Base-by-base conservation (phyloP, 2,888 invertebrate genomes). In the Hoplodrina blanda region DNA sequence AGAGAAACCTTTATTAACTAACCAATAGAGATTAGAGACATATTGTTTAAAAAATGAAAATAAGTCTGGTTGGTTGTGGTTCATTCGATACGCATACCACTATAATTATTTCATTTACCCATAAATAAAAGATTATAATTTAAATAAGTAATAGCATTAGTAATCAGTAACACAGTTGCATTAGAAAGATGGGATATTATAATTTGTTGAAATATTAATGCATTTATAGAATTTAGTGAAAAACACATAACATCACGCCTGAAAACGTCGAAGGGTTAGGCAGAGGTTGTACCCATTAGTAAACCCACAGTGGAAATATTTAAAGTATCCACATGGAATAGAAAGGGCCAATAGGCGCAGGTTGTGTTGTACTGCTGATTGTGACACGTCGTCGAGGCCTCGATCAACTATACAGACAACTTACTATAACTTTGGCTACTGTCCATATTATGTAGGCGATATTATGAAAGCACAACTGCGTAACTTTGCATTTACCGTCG, bases 281-380 rank as follows among this genome's bases (percentile, higher is more conserved):
- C 25, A 25, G 25, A 25, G 25, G 25, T n/a, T 25, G 25, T 25
- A 25, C 25, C 25, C 25, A 25, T 1, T 25, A n/a, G 25, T 25
- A 25, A 25, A 25, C 25, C 25, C 25, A 25, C 19, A 19, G 30
- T 59, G 53, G 20, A 44, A 62, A 61, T 41, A 41, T 41, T 56
- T 53, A 20, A 55, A 57, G 33, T 64, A 62, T 69, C 25, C 8
- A 61, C 56, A 62, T 73, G 63, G 76, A 69, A 79, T 73, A 66
- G 80, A 69, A 79, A 82, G 83, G 69, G 60, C 68, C 49, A 66
- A 20, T 64, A n/a, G 44, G 63, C 53, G 50, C 62, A 69, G 80
- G 71, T 81, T 79, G 76, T 82, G 76, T 82, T 76, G 83, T 70
- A 71, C 83, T 63, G 46, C 30, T 69, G 67, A 68, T 72, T 82